These are phyloP conservation scores for Sebastiscus albofasciatus DNA, from an alignment of 2,797 vertebrate genomes.

Conservation along the genomic window DNA sequence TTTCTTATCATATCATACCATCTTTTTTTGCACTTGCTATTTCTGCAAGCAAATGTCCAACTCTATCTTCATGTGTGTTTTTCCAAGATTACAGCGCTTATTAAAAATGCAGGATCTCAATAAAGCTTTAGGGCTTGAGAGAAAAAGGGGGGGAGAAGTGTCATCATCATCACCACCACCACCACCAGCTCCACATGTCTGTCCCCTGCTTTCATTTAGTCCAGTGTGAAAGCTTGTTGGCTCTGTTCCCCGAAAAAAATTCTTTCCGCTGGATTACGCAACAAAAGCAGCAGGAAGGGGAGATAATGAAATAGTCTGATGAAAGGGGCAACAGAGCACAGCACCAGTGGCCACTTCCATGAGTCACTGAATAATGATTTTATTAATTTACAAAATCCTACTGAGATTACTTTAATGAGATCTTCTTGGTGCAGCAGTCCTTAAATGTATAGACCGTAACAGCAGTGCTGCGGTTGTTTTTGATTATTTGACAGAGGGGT, in stretches of 20 bases:
- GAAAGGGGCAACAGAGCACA: conserved; percentile 51
- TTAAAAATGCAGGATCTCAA: not conserved
- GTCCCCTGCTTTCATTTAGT: conserved; percentile 46
- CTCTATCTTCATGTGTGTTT: not conserved
- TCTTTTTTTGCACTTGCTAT: not conserved
- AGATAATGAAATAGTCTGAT: conserved; percentile 65
- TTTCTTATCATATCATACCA: not conserved
- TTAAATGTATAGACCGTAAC: not conserved
- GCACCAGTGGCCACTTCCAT: conserved; percentile 37
- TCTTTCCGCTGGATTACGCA: conserved; percentile 70
- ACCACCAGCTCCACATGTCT: conserved; percentile 29
- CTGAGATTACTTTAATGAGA: conserved; percentile 35
- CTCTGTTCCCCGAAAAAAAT: conserved; percentile 44
- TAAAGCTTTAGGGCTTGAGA: not conserved
- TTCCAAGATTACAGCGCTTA: not conserved
- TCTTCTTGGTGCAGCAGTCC: not conserved
- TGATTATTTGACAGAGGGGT: not conserved
- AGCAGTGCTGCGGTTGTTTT: conserved; percentile 13
- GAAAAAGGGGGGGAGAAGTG: not conserved
- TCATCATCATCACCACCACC: conserved; percentile 3
- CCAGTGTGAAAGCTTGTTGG: conserved; percentile 59
- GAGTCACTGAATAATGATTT: conserved; percentile 54
- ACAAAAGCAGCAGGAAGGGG: conserved; percentile 72
- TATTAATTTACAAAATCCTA: conserved; percentile 41
- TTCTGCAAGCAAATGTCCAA: not conserved